Conservation (phyloP, 2,113 vertebrate genomes). For the Bombycilla garrulus region DNA sequence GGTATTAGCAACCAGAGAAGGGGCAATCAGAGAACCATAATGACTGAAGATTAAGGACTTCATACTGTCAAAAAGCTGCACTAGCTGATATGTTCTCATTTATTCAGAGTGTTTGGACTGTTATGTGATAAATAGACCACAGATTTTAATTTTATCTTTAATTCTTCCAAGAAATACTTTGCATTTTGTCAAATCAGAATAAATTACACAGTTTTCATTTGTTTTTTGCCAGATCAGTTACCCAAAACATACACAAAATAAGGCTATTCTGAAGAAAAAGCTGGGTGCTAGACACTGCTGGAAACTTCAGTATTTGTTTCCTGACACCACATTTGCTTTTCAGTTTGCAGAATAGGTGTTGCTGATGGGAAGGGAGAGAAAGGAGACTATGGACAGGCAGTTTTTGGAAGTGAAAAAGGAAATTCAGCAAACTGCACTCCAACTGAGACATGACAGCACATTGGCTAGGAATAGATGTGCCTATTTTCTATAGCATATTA, state of each 20-base stretch:
- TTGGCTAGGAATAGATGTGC: not conserved
- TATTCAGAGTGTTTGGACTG: not conserved
- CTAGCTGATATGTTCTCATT: not conserved
- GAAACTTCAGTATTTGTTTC: not conserved
- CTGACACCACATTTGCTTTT: not conserved
- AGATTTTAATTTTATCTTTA: not conserved
- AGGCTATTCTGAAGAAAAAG: not conserved
- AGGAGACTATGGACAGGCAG: not conserved
- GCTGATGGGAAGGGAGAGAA: not conserved
- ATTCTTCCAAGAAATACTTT: not conserved
- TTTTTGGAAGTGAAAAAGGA: not conserved
- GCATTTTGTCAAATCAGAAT: not conserved
- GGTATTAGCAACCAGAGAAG: not conserved
- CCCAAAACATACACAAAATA: not conserved
- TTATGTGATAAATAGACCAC: not conserved
- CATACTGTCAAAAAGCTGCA: not conserved
- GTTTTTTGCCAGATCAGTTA: not conserved
- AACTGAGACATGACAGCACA: not conserved
- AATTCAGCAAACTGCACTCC: not conserved
- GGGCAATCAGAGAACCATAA: not conserved
- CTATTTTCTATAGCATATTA: not conserved
- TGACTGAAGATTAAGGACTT: not conserved
- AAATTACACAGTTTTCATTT: not conserved
- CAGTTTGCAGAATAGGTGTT: not conserved
- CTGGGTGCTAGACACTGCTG: not conserved